These are phyloP conservation scores for Phyllotreta cruciferae DNA, from an alignment of 2,888 invertebrate species.

Conservation along the genomic window DNA sequence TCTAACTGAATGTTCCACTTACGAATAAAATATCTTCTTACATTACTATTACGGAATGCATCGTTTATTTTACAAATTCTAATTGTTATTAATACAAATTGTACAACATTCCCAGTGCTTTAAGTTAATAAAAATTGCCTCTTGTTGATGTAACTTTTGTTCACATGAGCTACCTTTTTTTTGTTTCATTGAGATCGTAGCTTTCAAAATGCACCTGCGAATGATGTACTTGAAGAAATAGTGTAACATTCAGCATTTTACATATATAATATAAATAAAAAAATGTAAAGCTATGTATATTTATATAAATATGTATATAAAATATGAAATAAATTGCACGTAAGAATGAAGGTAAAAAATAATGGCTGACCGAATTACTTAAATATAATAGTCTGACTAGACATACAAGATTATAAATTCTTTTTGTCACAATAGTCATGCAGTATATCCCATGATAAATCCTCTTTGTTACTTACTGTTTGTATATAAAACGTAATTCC, in stretches of 20 bases:
- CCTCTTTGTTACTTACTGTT: not conserved
- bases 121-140: not conserved
- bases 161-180: not conserved
- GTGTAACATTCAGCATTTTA: conserved; percentile 40
- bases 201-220: conserved; percentile 9
- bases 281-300: conserved; percentile 29
- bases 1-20: conserved; percentile 45
- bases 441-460: conserved; percentile 1
- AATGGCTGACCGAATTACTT: conserved; percentile 16
- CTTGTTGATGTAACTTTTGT: not conserved
- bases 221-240: conserved; percentile 18
- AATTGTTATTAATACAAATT: conserved; percentile 6
- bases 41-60: conserved; percentile 46
- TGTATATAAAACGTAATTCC: conserved; percentile 4
- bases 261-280: conserved; percentile 14
- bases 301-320: conserved; percentile 3
- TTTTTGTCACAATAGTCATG: not conserved
- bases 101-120: conserved; percentile 13
- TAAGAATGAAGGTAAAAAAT: conserved; percentile 27
- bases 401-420: conserved; percentile 5
- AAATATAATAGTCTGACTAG: conserved; percentile 15
- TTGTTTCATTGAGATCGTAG: conserved; percentile 14
- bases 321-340: conserved; percentile 37
- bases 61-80: conserved; percentile 21
- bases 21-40: conserved; percentile 40